phyloP scores from a whole-genome alignment of 2,888 invertebrate species.

The Volucella zonaria region DNA sequence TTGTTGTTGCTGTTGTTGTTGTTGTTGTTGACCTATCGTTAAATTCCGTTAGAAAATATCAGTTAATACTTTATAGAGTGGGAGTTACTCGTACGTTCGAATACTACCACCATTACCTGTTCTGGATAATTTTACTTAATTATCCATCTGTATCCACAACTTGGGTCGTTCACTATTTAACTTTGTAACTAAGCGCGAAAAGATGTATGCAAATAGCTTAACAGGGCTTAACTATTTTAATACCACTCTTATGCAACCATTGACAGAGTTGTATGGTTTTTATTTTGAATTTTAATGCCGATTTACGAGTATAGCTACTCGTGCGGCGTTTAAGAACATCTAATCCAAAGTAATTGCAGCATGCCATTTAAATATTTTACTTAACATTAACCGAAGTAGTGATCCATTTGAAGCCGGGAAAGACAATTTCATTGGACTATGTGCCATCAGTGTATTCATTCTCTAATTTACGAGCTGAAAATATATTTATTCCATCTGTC shows the following conservation, averaged over 20 bases:
- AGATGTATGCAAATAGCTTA: conserved; percentile 7
- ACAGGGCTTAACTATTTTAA: conserved; percentile 23
- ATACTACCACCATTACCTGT: conserved; percentile 1
- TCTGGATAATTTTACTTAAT: conserved; percentile 39
- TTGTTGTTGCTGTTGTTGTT: conserved; percentile 12
- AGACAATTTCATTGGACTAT: neutral
- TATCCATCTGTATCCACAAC: neutral
- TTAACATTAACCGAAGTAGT: neutral
- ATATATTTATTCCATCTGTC: no score
- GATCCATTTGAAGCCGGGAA: no score
- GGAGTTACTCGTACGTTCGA: neutral
- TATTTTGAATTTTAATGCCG: conserved; percentile 10
- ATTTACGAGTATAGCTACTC: neutral
- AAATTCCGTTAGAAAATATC: conserved; percentile 48
- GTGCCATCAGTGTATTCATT: neutral
- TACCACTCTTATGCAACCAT: conserved; percentile 8
- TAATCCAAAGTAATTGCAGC: neutral
- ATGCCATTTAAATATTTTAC: neutral
- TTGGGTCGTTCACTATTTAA: neutral
- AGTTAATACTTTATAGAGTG: conserved; percentile 28
- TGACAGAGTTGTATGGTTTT: neutral
- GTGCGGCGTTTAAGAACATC: neutral
- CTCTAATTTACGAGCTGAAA: no score
- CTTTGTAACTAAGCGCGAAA: neutral
- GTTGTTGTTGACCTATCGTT: conserved; percentile 60